These are phyloP conservation scores for Takifugu rubripes DNA, from an alignment of 2,797 vertebrate genomes.

Conservation along the genomic window DNA sequence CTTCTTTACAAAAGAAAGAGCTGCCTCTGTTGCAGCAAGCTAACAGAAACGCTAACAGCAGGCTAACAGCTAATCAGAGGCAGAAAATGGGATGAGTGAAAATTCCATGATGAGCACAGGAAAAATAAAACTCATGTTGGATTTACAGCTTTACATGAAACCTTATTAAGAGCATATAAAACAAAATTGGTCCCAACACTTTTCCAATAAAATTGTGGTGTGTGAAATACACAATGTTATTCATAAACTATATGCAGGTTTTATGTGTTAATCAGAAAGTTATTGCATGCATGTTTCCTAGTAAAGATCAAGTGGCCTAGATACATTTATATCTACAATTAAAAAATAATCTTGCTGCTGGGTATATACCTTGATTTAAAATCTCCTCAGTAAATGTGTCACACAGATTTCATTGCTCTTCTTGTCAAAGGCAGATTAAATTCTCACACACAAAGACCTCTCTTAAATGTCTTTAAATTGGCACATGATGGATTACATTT, in stretches of 20 bases:
- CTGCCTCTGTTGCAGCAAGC: slow-evolving; percentile 40
- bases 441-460: too few species aligned
- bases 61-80: slow-evolving; percentile 20
- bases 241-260: not conserved
- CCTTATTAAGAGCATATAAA: too few species aligned
- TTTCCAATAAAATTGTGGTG: not conserved
- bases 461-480: too few species aligned
- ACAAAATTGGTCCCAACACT: too few species aligned
- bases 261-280: not conserved
- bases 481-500: too few species aligned
- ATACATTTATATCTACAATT: slow-evolving; percentile 41
- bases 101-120: too few species aligned
- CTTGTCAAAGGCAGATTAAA: slow-evolving; percentile 9
- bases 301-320: slow-evolving; percentile 30
- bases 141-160: too few species aligned
- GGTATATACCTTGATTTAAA: slow-evolving; percentile 46
- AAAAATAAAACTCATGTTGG: not conserved
- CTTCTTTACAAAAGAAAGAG: slow-evolving; percentile 43
- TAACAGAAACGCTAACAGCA: slow-evolving; percentile 15
- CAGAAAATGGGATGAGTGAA: slow-evolving; percentile 15
- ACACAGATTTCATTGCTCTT: slow-evolving; percentile 9
- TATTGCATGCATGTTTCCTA: slow-evolving; percentile 16
- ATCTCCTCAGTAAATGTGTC: slow-evolving; percentile 40
- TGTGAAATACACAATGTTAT: not conserved
- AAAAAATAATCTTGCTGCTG: slow-evolving; percentile 28